phyloP scores from a whole-genome alignment of 2,113 vertebrate species.

The Amphilophus citrinellus region DNA sequence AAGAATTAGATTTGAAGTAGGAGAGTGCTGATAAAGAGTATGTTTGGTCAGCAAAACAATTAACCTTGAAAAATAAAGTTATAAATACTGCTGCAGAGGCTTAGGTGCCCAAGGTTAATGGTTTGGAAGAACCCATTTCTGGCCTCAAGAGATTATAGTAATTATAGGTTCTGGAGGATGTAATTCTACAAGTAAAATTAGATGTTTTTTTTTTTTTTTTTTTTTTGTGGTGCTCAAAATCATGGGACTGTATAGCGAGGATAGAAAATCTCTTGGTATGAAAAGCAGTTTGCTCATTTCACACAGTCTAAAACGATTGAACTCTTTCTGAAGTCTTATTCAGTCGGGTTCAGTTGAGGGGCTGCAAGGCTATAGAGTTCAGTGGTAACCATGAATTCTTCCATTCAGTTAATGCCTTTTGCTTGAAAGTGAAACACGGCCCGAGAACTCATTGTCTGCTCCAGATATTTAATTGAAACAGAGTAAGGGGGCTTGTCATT shows the following conservation, averaged over 20 bases:
- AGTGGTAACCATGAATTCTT: constrained; percentile 60
- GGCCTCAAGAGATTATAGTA: constrained; percentile 59
- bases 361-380: constrained; percentile 55
- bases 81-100: constrained; percentile 38
- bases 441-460: constrained; percentile 59
- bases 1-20: constrained; percentile 1
- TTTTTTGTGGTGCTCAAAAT: constrained; percentile 24
- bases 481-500: constrained; percentile 41
- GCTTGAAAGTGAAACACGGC: constrained; percentile 56
- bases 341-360: constrained; percentile 55
- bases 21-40: constrained; percentile 40
- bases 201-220: constrained; percentile 31
- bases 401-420: constrained; percentile 64
- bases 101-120: constrained; percentile 60
- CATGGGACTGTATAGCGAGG: constrained; percentile 26
- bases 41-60: constrained; percentile 64
- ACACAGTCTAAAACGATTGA: constrained; percentile 50
- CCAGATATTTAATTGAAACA: constrained; percentile 65
- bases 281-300: constrained; percentile 60
- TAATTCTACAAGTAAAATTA: constrained; percentile 50
- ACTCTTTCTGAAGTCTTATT: constrained; percentile 58
- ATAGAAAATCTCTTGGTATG: constrained; percentile 43
- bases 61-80: constrained; percentile 71
- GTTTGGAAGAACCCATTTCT: constrained; percentile 49
- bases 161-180: constrained; percentile 47